Percentiles rank a stretch among this genome's conserved stretches.
These are phyloP conservation scores for Mustela nigripes DNA, from an alignment of 2,113 vertebrate species.

Conservation along the genomic window DNA sequence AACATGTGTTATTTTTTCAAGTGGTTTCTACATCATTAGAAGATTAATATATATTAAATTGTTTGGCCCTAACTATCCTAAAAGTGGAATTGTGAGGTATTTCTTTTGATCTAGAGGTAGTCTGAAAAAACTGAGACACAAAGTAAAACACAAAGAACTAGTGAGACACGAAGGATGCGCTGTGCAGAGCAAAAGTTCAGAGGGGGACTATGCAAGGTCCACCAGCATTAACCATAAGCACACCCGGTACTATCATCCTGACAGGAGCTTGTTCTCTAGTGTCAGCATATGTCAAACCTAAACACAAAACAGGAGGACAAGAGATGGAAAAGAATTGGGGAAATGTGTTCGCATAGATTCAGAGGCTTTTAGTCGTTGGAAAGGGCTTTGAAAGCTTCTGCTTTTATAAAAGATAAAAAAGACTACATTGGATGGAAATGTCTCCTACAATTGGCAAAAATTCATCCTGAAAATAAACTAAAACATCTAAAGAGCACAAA, in stretches of 20 bases:
- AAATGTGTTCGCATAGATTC: background rate
- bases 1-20: background rate
- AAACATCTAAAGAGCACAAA: background rate
- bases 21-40: background rate
- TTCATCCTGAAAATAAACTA: background rate
- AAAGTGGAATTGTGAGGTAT: background rate
- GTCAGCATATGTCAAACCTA: too few relatives aligned
- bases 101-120: background rate
- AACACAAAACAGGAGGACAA: background rate
- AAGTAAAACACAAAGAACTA: background rate
- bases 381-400: background rate
- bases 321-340: background rate
- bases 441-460: background rate
- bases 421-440: background rate
- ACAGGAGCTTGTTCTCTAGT: background rate
- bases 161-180: background rate
- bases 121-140: background rate
- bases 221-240: background rate
- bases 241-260: background rate
- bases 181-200: too few relatives aligned
- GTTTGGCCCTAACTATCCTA: background rate
- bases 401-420: background rate
- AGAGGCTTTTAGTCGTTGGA: background rate
- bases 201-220: background rate
- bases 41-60: constrained; percentile 10